A percentile compares a stretch with the other conserved stretches of the same genome.
Conservation (phyloP, 2,113 vertebrate genomes). For the Clarias gariepinus region DNA sequence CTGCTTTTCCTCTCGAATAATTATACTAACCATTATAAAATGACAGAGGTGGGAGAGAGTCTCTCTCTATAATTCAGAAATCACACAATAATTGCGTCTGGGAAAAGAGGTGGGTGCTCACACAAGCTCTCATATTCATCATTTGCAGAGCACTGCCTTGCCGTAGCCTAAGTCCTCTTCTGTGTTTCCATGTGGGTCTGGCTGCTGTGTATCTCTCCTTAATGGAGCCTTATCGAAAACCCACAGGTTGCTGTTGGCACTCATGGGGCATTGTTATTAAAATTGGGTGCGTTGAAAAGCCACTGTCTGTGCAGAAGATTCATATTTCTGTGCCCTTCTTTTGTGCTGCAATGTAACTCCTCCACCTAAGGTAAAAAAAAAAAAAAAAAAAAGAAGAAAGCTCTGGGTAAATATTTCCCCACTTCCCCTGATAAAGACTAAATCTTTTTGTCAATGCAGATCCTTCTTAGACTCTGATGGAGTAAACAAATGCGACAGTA, state of each 20-base stretch:
- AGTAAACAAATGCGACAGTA: constrained; percentile 77
- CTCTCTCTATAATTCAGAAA: constrained; percentile 71
- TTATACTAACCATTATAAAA: constrained; percentile 74
- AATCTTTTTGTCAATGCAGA: constrained; percentile 78
- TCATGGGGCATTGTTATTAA: constrained; percentile 77
- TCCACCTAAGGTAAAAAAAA: constrained; percentile 68
- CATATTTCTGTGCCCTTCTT: constrained; percentile 60
- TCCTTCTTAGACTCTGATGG: constrained; percentile 69
- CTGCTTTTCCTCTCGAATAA: constrained; percentile 75
- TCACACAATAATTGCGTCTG: constrained; percentile 74
- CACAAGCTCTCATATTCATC: constrained; percentile 56
- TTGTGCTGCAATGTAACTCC: constrained; percentile 71
- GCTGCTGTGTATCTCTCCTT: constrained; percentile 71
- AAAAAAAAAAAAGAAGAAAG: constrained; percentile 55
- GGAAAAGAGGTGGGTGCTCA: constrained; percentile 65
- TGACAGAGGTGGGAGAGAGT: constrained; percentile 72
- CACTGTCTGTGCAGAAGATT: constrained; percentile 58
- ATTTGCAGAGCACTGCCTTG: constrained; percentile 61
- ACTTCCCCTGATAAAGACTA: constrained; percentile 73
- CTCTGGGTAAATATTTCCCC: constrained; percentile 70
- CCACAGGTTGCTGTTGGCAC: constrained; percentile 78
- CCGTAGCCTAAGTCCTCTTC: constrained; percentile 63
- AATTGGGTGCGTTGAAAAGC: constrained; percentile 59
- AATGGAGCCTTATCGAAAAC: constrained; percentile 75
- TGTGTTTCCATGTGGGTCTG: constrained; percentile 49